phyloP scores from a whole-genome alignment of 2,113 vertebrate genomes.

The Callipepla squamata region DNA sequence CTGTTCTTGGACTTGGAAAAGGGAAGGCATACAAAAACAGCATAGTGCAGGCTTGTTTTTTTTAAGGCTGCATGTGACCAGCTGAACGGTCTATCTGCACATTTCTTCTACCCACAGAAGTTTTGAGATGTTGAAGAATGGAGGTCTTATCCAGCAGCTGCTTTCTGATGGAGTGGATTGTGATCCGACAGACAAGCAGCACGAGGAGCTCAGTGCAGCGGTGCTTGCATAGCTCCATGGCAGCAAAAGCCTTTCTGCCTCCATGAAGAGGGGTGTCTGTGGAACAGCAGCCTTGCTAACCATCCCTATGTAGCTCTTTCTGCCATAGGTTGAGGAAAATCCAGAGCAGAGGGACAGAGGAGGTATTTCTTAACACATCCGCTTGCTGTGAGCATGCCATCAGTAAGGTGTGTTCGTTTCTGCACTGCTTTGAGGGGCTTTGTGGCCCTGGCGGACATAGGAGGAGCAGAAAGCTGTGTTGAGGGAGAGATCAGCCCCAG shows the following conservation, averaged over 20 bases:
- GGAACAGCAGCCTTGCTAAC: background rate
- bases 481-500: background rate
- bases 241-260: no score
- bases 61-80: background rate
- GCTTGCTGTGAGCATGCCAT: no score
- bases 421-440: no score
- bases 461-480: background rate
- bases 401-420: no score
- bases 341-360: no score
- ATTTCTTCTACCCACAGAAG: background rate
- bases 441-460: background rate
- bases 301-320: background rate
- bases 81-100: background rate
- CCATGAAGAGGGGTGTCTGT: no score
- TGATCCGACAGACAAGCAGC: background rate
- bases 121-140: background rate
- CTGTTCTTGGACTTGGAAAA: background rate
- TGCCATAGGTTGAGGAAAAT: no score
- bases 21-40: background rate
- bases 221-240: no score
- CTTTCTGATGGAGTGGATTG: background rate
- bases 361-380: no score
- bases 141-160: background rate
- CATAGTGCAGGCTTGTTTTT: rapidly evolving
- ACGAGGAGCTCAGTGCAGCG: no score